Percentiles rank a stretch among this genome's conserved stretches.
Conservation (phyloP, 2,113 vertebrate genomes). For the Daubentonia madagascariensis region DNA sequence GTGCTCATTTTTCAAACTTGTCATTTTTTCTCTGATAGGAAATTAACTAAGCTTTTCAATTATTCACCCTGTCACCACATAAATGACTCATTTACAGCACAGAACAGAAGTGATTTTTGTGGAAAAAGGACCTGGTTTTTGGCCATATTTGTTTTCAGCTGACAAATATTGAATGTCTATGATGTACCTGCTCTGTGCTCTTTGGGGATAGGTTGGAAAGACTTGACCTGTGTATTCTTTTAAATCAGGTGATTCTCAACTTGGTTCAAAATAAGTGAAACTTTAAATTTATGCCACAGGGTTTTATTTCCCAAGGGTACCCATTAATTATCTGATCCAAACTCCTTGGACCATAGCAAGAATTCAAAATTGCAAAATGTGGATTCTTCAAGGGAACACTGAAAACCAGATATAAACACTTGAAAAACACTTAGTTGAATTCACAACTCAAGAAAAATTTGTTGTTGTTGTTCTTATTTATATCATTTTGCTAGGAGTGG, state of each 20-base stretch:
- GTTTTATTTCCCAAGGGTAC: slow-evolving; percentile 17
- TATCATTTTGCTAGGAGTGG: neutral
- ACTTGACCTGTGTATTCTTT: neutral
- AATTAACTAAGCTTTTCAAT: slow-evolving; percentile 17
- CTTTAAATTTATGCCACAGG: slow-evolving; percentile 23
- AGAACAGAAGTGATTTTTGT: slow-evolving; percentile 8
- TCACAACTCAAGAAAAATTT: neutral
- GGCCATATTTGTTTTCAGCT: neutral
- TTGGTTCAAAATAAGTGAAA: slow-evolving; percentile 28
- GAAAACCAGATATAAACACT: slow-evolving; percentile 26
- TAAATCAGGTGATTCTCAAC: neutral
- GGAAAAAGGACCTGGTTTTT: neutral
- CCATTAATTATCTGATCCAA: slow-evolving; percentile 14
- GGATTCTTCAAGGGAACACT: slow-evolving; percentile 55
- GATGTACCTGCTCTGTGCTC: neutral
- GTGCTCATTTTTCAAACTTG: neutral
- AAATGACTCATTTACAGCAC: neutral
- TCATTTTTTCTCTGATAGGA: neutral
- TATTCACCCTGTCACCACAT: neutral
- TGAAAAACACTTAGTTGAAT: slow-evolving; percentile 19
- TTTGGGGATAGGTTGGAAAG: neutral
- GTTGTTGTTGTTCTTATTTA: neutral
- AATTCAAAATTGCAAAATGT: slow-evolving; percentile 51
- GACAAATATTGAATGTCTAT: neutral
- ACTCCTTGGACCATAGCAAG: neutral